phyloP scores from a whole-genome alignment of 23 tunicate genomes.

The Phallusia fumigata region DNA sequence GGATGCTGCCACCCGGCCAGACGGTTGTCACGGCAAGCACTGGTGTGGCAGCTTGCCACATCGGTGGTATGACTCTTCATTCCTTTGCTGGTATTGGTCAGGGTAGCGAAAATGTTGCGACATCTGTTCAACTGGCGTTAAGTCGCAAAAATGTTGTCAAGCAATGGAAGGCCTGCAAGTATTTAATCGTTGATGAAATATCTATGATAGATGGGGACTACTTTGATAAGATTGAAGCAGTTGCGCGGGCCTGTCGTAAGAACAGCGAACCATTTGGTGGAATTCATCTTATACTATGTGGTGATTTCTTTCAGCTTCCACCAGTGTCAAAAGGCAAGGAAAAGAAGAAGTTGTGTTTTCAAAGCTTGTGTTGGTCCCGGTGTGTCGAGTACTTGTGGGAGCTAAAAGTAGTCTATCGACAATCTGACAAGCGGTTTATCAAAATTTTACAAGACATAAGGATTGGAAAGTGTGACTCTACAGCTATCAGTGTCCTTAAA shows the following conservation, averaged over 20 bases:
- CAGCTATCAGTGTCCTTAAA: slow-evolving; percentile 42
- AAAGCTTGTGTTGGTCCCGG: slow-evolving; percentile 54
- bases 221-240: slow-evolving; percentile 85
- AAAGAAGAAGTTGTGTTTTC: slow-evolving; percentile 74
- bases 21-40: slow-evolving; percentile 93
- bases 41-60: slow-evolving; percentile 97
- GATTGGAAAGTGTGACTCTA: slow-evolving; percentile 65
- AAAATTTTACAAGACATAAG: slow-evolving; percentile 72
- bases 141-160: slow-evolving; percentile 40
- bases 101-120: slow-evolving; percentile 39
- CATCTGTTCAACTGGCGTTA: slow-evolving; percentile 16
- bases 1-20: slow-evolving; percentile 76
- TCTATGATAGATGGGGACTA: slow-evolving; percentile 93
- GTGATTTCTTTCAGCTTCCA: slow-evolving; percentile 99
- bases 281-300: slow-evolving; percentile 87
- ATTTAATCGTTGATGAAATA: slow-evolving; percentile 93
- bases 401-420: slow-evolving; percentile 72
- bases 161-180: slow-evolving; percentile 84
- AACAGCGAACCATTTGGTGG: slow-evolving; percentile 91
- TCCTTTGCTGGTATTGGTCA: slow-evolving; percentile 92
- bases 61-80: slow-evolving; percentile 93
- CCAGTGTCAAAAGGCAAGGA: slow-evolving; percentile 85
- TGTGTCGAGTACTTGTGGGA: slow-evolving; percentile 61
- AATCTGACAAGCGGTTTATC: slow-evolving; percentile 63
- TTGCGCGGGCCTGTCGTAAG: slow-evolving; percentile 58